Evolutionary conservation across 92 coral and sea anemone genomes (phyloP).

Genomic region (Palythoa caribaeorum): DNA sequence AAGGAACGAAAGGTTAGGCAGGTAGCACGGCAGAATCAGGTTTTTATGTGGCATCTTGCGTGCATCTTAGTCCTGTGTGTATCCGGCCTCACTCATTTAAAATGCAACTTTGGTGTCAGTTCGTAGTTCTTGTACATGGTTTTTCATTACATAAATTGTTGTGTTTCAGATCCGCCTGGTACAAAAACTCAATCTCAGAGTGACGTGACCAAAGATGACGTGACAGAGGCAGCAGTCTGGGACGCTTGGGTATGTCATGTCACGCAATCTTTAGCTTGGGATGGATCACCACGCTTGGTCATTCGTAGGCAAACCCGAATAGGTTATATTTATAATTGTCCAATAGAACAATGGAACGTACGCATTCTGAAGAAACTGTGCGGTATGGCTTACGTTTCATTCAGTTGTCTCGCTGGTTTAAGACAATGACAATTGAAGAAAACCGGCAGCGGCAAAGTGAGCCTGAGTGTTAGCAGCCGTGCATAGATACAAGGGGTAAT

Average conservation of each 20-base stretch:
- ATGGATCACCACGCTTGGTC: background rate
- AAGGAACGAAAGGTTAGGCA: too few relatives aligned
- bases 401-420: background rate
- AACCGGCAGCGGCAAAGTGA: too few relatives aligned
- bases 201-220: slow-evolving; percentile 59
- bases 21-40: too few relatives aligned
- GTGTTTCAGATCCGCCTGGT: slow-evolving; percentile 59
- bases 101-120: background rate
- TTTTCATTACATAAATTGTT: background rate
- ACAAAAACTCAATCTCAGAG: slow-evolving; percentile 45
- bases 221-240: slow-evolving; percentile 99
- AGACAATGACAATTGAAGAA: too few relatives aligned
- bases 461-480: background rate
- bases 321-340: too few relatives aligned
- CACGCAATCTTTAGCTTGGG: background rate
- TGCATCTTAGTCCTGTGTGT: background rate
- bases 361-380: too few relatives aligned
- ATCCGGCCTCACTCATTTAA: background rate
- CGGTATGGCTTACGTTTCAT: too few relatives aligned
- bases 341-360: too few relatives aligned
- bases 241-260: slow-evolving; percentile 91
- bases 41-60: too few relatives aligned
- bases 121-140: background rate
- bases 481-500: too few relatives aligned
- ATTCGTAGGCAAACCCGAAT: background rate